These are phyloP conservation scores for Lamprologus ornatipinnis DNA, from an alignment of 2,113 vertebrate genomes.

Conservation along the genomic window DNA sequence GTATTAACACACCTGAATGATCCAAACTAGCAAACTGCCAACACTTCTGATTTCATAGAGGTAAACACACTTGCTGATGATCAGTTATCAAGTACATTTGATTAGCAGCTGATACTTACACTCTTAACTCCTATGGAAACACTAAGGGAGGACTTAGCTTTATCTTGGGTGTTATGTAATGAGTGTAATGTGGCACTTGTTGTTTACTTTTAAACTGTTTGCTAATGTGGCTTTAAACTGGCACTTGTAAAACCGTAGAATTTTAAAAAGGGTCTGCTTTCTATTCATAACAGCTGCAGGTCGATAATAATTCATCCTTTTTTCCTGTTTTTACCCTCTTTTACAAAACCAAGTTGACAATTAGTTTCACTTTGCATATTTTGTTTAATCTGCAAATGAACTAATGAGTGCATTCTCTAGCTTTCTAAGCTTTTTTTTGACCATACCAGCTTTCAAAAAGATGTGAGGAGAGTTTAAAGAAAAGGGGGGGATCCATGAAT, in stretches of 20 bases:
- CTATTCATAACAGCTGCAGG: background rate
- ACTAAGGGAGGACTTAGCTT: background rate
- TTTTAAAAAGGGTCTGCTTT: background rate
- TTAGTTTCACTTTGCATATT: background rate
- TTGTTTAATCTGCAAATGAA: background rate
- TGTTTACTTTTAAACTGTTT: background rate
- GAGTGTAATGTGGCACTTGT: background rate
- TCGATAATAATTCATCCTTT: background rate
- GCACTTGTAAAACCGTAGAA: background rate
- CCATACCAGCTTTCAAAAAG: background rate
- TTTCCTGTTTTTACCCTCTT: background rate
- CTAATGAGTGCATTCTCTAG: background rate
- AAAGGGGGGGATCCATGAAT: background rate
- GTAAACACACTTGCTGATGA: background rate
- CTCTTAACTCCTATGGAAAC: background rate
- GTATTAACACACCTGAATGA: background rate
- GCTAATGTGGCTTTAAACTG: background rate
- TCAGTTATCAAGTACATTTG: background rate
- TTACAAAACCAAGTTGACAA: background rate
- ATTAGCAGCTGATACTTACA: background rate
- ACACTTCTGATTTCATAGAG: background rate
- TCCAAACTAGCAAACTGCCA: background rate
- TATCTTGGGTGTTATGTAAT: background rate
- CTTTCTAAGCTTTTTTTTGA: background rate
- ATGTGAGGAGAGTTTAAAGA: background rate